These are phyloP conservation scores for Mormoops blainvillei DNA, from an alignment of 2,113 vertebrate genomes.

Conservation along the genomic window DNA sequence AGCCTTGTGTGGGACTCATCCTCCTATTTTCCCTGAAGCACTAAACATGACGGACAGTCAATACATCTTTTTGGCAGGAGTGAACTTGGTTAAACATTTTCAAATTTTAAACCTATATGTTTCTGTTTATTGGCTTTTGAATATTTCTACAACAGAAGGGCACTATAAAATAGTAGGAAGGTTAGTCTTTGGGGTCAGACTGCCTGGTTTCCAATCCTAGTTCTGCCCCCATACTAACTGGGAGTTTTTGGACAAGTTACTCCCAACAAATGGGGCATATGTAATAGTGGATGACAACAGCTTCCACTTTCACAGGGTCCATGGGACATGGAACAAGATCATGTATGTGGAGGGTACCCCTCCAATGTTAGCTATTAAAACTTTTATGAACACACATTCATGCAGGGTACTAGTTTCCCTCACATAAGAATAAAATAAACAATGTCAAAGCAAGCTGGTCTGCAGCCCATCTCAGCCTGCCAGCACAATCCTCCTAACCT, in stretches of 20 bases:
- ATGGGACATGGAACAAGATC: not conserved
- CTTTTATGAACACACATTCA: not conserved
- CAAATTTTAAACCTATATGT: not conserved
- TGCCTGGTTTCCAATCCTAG: not conserved
- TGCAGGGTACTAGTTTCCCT: not conserved
- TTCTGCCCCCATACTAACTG: not conserved
- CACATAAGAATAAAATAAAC: not conserved
- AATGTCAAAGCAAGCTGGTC: not conserved
- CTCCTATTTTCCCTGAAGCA: not conserved
- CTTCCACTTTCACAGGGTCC: not conserved
- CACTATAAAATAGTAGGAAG: not conserved
- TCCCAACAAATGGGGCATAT: not conserved
- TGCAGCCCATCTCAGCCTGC: not conserved
- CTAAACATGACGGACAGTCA: not conserved
- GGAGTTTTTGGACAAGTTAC: no score
- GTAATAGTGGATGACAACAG: not conserved
- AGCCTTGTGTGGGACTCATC: accelerated
- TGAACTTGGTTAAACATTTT: not conserved
- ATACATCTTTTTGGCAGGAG: not conserved
- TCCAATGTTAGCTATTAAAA: not conserved
- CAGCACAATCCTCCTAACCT: not conserved
- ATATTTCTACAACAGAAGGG: not conserved
- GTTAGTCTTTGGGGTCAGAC: not conserved
- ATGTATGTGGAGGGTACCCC: accelerated
- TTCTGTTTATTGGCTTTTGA: not conserved